Evolutionary conservation across 2,888 invertebrate species (phyloP), one percentile per base, ranked within the genome.

Genomic region (Zygothrica quintamaculata): DNA sequence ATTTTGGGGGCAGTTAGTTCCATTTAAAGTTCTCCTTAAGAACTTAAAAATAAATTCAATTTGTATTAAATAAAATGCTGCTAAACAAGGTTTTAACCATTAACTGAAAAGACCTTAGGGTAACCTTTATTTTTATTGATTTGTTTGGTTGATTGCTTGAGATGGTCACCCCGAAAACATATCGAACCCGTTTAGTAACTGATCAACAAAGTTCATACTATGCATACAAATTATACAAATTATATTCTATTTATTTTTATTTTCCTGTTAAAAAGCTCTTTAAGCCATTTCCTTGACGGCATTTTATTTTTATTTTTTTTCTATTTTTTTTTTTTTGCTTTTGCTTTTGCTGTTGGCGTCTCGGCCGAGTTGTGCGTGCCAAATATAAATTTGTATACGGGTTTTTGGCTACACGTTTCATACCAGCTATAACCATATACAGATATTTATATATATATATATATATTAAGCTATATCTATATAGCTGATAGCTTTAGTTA

Each of bases 401-500:
- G 53, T 77, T 74, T 69, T 26, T 29, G 5, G 39, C 64, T 74
- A 74, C 78, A 74, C 78, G 74, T 82, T 81, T 57, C 47, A 25
- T 50, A 76, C 55, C 52, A 69, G 55, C 44, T 57, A 57, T 34
- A 31, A 11, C 11, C 22, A 46, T 18, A 47, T 9, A 18, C 18
- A 31, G 11, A 16, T 15, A 43, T 39, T 33, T 8, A 33, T 26
- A 44, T 15, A 48, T 15, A 16, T 8, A 25, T 11, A 43, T 16
- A 43, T 26, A 61, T 37, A 11, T 9, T 46, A 18, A n/a, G n/a
- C n/a, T 22, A 46, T 26, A n/a, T 40, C 25, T 13, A 37, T n/a
- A 29, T 18, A 34, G 29, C 34, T 36, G 58, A 84, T 87, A 84
- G 84, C 76, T 70, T 68, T 77, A 82, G 74, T 88, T 82, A 84